phyloP scores from a whole-genome alignment of 2,888 invertebrate species.

The Epirrita christyi region DNA sequence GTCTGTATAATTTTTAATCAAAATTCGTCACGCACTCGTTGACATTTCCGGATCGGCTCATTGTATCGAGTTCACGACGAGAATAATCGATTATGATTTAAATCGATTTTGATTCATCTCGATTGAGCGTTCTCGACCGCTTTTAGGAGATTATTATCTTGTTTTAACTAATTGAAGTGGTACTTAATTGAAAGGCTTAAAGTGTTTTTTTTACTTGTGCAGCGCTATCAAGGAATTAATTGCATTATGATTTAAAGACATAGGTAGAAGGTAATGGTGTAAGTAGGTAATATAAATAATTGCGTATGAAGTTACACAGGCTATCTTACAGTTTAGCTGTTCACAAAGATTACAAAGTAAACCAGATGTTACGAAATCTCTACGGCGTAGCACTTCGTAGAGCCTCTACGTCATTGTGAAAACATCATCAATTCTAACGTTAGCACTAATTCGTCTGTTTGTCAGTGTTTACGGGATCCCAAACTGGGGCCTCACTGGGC shows the following conservation, averaged over 20 bases:
- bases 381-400: conserved; percentile 29
- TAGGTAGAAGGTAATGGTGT: too few species aligned
- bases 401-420: conserved; percentile 12
- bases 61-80: conserved; percentile 38
- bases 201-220: background rate
- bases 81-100: conserved; percentile 34
- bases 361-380: conserved; percentile 3
- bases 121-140: conserved; percentile 27
- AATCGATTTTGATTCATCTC: conserved; percentile 48
- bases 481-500: conserved; percentile 45
- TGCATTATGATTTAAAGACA: too few species aligned
- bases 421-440: conserved; percentile 10
- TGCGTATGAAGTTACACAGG: too few species aligned
- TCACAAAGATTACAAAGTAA: too few species aligned
- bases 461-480: conserved; percentile 48
- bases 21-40: conserved; percentile 44
- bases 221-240: too few species aligned
- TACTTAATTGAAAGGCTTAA: conserved; percentile 21
- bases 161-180: conserved; percentile 19
- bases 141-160: conserved; percentile 27
- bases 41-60: conserved; percentile 50
- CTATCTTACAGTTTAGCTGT: too few species aligned
- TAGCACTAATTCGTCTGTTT: conserved; percentile 34
- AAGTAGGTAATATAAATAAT: too few species aligned
- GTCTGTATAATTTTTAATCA: conserved; percentile 52